phyloP scores from a whole-genome alignment of 2,888 invertebrate genomes.

The Colletes collaris region DNA sequence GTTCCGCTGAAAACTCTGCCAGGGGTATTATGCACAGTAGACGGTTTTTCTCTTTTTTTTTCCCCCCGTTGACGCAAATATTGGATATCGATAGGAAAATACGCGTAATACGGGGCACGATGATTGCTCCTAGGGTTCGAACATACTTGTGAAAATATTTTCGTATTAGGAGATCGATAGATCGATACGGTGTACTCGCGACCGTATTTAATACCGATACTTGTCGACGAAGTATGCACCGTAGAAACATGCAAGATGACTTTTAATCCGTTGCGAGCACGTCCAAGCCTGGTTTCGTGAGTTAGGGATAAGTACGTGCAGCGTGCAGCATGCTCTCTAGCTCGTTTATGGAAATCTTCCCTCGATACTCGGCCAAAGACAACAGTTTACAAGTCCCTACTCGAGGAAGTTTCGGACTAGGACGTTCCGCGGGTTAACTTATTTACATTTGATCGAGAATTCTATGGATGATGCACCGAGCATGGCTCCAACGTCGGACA shows the following conservation, averaged over 20 bases:
- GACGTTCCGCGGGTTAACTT: too few species aligned
- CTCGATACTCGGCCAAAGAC: not conserved
- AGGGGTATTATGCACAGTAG: too few species aligned
- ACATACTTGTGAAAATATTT: slow-evolving; percentile 16
- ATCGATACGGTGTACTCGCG: not conserved
- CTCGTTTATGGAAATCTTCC: too few species aligned
- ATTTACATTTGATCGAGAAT: too few species aligned
- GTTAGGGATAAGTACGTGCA: too few species aligned
- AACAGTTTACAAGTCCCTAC: not conserved
- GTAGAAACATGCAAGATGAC: not conserved
- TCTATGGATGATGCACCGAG: too few species aligned
- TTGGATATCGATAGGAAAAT: slow-evolving; percentile 12
- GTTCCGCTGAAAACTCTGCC: too few species aligned
- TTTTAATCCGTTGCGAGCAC: too few species aligned
- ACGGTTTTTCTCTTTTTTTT: not conserved
- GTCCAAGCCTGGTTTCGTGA: too few species aligned
- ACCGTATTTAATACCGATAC: slow-evolving; percentile 6
- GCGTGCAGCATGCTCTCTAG: too few species aligned
- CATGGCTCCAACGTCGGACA: not conserved
- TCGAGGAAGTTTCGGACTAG: too few species aligned
- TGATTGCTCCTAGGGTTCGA: too few species aligned
- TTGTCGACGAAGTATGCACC: not conserved
- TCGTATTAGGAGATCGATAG: slow-evolving; percentile 29
- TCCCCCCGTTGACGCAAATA: slow-evolving; percentile 2
- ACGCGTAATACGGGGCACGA: not conserved